Percentiles rank a stretch among this genome's conserved stretches.
These are phyloP conservation scores for Drosophila putrida DNA, from an alignment of 2,888 invertebrate species.

Conservation along the genomic window DNA sequence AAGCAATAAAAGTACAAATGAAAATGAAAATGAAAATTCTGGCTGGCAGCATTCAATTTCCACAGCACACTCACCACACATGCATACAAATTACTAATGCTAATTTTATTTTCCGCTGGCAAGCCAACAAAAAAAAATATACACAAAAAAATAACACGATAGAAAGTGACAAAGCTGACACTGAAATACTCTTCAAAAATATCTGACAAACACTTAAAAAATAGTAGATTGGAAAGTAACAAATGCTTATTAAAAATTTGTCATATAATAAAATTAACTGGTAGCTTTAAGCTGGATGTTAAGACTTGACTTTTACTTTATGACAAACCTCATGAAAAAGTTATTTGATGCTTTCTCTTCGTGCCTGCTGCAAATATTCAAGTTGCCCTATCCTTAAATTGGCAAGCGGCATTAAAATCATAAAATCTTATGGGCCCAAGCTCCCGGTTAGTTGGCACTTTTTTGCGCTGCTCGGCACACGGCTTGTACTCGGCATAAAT, in stretches of 20 bases:
- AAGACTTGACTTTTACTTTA: neutral
- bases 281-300: neutral
- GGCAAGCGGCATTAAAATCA: constrained; percentile 62
- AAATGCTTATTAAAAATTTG: too few species aligned
- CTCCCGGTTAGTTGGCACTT: constrained; percentile 38
- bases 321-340: constrained; percentile 1
- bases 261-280: too few species aligned
- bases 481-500: constrained; percentile 57
- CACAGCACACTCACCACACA: constrained; percentile 36
- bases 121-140: constrained; percentile 9
- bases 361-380: constrained; percentile 38
- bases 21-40: constrained; percentile 37
- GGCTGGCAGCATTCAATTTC: constrained; percentile 37
- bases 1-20: constrained; percentile 33
- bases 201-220: neutral
- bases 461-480: constrained; percentile 21
- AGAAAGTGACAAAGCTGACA: neutral
- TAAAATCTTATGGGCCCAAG: constrained; percentile 46
- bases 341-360: neutral
- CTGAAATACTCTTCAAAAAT: constrained; percentile 28
- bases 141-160: neutral
- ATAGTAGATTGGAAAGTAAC: neutral
- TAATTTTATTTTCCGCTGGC: constrained; percentile 68
- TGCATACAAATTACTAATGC: constrained; percentile 76
- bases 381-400: constrained; percentile 57